Percentiles rank a stretch among this genome's conserved stretches.
Evolutionary conservation across 2,113 vertebrate species (phyloP).

Genomic region (Channa maculata): DNA sequence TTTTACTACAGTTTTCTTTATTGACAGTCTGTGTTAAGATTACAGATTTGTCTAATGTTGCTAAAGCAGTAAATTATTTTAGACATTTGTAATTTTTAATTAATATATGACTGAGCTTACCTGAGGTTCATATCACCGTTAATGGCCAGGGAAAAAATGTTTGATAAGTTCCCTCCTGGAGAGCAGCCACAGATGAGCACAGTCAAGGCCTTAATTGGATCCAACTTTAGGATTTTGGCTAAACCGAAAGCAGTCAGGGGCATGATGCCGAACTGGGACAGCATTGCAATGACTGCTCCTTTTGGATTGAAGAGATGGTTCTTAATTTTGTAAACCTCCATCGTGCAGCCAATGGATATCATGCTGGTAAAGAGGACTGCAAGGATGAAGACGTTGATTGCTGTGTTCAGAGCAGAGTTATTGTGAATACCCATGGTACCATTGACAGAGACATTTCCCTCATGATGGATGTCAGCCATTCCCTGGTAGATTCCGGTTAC

Average conservation of each 20-base stretch:
- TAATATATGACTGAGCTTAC: constrained; percentile 61
- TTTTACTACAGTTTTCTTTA: background rate
- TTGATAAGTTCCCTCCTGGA: constrained; percentile 87
- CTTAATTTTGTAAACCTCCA: constrained; percentile 88
- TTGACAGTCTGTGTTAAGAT: background rate
- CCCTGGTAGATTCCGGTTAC: constrained; percentile 35
- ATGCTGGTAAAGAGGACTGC: constrained; percentile 80
- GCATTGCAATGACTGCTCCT: constrained; percentile 81
- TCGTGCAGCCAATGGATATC: constrained; percentile 86
- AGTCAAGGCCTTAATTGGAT: constrained; percentile 80
- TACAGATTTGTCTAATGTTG: background rate
- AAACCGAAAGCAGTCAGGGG: constrained; percentile 86
- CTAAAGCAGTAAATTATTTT: background rate
- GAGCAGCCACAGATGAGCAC: constrained; percentile 90
- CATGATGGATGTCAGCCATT: background rate
- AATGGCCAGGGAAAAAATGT: constrained; percentile 84
- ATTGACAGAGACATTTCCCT: constrained; percentile 55
- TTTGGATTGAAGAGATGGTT: constrained; percentile 84
- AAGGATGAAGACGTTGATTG: constrained; percentile 70
- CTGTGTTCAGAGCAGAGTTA: constrained; percentile 63
- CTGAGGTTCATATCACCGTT: constrained; percentile 92
- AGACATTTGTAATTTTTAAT: no score
- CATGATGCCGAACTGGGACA: constrained; percentile 90
- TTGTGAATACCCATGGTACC: constrained; percentile 33
- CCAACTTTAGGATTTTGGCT: constrained; percentile 82